Evolutionary conservation across 2,113 vertebrate species (phyloP).

Genomic region (Podiceps cristatus): DNA sequence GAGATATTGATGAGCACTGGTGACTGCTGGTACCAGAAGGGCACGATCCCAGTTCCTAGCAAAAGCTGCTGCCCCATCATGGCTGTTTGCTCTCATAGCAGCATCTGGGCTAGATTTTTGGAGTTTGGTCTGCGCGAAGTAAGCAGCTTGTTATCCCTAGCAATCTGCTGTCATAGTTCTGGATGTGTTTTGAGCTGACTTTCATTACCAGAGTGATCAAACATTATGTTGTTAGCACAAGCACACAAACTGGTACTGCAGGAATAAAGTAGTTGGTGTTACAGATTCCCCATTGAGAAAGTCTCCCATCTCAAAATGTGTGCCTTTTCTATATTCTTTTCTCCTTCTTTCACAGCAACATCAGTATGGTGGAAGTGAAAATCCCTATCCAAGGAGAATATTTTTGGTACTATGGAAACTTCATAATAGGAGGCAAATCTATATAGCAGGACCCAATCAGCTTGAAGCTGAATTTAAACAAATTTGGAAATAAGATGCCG

Average conservation of each 20-base stretch:
- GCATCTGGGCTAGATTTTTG: background rate
- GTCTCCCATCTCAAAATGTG: background rate
- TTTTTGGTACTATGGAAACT: background rate
- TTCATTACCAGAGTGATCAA: background rate
- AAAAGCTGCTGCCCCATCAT: background rate
- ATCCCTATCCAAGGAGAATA: background rate
- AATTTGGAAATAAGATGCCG: background rate
- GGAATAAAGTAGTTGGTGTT: background rate
- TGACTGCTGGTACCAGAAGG: background rate
- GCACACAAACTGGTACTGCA: fast-evolving
- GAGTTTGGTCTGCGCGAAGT: background rate
- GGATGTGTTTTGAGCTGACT: background rate
- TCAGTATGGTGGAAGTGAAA: background rate
- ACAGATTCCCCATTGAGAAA: background rate
- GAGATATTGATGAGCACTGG: background rate
- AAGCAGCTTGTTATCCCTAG: background rate
- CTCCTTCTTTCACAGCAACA: background rate
- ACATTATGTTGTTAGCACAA: fast-evolving
- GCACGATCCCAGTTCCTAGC: background rate
- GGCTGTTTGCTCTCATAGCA: background rate
- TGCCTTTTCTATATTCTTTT: background rate
- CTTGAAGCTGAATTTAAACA: background rate
- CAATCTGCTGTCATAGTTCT: background rate
- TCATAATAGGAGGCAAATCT: background rate
- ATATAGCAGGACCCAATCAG: background rate